Base-by-base conservation (phyloP, 2,888 invertebrate genomes). In the Cremastinae sp. region DNA sequence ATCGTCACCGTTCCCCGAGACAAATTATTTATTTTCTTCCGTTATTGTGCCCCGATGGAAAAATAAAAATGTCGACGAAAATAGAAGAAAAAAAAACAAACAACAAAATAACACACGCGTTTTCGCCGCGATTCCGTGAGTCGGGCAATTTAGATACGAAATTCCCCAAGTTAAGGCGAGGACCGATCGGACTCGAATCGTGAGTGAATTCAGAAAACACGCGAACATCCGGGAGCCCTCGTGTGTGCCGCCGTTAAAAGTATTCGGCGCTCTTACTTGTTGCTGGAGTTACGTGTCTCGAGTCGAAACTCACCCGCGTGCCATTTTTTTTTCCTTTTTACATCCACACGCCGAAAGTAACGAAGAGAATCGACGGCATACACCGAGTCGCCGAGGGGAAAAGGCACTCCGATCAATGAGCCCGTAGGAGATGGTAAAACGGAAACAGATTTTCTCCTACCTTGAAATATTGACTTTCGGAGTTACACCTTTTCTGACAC, bases 271-370 rank as follows among this genome's bases (percentile, higher is more conserved):
- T 86, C 83, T 86, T 87, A 88, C 88, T 88, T 88, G 87, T 88
- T 88, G 87, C 87, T 88, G 87, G 86, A 84, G 85, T 88, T 86
- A 87, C 88, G 88, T 88, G 88, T 88, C 87, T 86, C 82, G 82
- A 81, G 80, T 79, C 71, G 62, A 75, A 43, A 70, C 59, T 43
- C 12, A 59, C 28, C 59, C 69, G 76, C n/a, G n/a, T n/a, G n/a
- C n/a, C n/a, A n/a, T n/a, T n/a, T n/a, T n/a, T n/a, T n/a, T n/a
- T n/a, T n/a, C n/a, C n/a, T n/a, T n/a, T n/a, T n/a, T n/a, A n/a
- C n/a, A n/a, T n/a, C n/a, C n/a, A n/a, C n/a, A n/a, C n/a, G n/a
- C n/a, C n/a, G n/a, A n/a, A n/a, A n/a, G n/a, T n/a, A n/a, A n/a
- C n/a, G n/a, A n/a, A n/a, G n/a, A n/a, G n/a, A n/a, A n/a, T n/a